A percentile compares a stretch with the other conserved stretches of the same genome.
phyloP scores from a whole-genome alignment of 1,140 invertebrate genomes.

The Euura lappo region DNA sequence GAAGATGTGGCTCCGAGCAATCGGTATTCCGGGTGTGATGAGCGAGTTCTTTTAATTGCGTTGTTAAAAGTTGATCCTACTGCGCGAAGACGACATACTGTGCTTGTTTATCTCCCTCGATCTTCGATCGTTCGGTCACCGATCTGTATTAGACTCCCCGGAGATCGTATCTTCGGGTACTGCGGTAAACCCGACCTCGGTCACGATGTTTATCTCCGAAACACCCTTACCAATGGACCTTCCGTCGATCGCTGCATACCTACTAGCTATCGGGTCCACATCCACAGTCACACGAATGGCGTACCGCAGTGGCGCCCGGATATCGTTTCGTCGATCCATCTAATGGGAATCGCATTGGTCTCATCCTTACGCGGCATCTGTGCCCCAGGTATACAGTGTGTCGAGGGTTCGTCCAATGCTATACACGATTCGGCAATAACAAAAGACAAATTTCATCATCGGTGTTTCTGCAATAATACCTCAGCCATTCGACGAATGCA shows the following conservation, averaged over 20 bases:
- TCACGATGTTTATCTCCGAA: constrained; percentile 4
- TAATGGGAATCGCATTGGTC: constrained; percentile 6
- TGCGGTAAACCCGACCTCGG: not conserved
- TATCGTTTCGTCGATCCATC: constrained; percentile 5
- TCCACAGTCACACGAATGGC: constrained; percentile 2
- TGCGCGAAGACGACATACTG: constrained; percentile 4
- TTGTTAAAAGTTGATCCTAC: constrained; percentile 7
- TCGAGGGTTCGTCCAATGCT: not conserved
- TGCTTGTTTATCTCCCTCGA: not conserved
- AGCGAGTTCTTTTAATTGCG: not conserved
- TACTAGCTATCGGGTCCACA: not conserved
- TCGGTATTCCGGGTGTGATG: not conserved
- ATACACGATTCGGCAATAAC: too few relatives aligned
- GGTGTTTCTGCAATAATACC: too few relatives aligned
- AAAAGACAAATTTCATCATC: too few relatives aligned
- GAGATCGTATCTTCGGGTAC: not conserved
- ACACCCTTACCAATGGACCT: constrained; percentile 6
- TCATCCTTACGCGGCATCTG: not conserved
- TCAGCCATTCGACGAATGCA: too few relatives aligned
- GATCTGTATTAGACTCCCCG: constrained; percentile 4
- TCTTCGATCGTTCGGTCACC: not conserved
- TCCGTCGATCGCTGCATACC: not conserved
- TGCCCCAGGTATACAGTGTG: not conserved
- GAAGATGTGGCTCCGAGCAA: not conserved
- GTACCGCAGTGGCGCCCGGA: not conserved